Percentiles rank a stretch among this genome's conserved stretches.
Evolutionary conservation across 2,888 invertebrate species (phyloP).

Genomic region (Mesochorus sp.): DNA sequence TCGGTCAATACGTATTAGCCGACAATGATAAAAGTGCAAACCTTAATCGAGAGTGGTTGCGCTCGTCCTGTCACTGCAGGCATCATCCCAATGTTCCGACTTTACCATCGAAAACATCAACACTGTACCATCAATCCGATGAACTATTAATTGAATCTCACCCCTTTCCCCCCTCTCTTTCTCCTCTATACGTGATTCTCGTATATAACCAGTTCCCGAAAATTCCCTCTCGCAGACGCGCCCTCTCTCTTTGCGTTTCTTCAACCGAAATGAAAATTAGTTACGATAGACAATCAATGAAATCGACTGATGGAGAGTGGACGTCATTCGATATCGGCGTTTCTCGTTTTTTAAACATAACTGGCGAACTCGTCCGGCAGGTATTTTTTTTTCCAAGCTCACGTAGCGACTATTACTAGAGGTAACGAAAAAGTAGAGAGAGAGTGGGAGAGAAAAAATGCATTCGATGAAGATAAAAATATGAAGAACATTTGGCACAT

Average conservation of each 20-base stretch:
- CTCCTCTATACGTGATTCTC: too few relatives aligned
- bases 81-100: too few relatives aligned
- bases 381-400: neutral
- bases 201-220: too few relatives aligned
- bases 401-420: neutral
- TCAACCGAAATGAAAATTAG: neutral
- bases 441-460: neutral
- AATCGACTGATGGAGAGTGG: neutral
- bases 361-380: slow-evolving; percentile 16
- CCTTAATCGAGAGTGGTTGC: neutral
- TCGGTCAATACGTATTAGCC: slow-evolving; percentile 2
- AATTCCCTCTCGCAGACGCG: too few relatives aligned
- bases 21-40: neutral
- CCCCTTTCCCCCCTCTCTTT: too few relatives aligned
- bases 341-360: neutral
- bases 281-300: slow-evolving; percentile 1
- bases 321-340: neutral
- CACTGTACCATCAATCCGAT: too few relatives aligned
- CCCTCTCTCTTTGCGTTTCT: slow-evolving; percentile 11
- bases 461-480: slow-evolving; percentile 2
- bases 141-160: too few relatives aligned
- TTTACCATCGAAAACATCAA: too few relatives aligned
- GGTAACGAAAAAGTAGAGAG: neutral
- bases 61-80: neutral
- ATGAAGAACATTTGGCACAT: slow-evolving; percentile 39